Base-by-base conservation (phyloP, 2,113 vertebrate species). In the Piprites chloris region DNA sequence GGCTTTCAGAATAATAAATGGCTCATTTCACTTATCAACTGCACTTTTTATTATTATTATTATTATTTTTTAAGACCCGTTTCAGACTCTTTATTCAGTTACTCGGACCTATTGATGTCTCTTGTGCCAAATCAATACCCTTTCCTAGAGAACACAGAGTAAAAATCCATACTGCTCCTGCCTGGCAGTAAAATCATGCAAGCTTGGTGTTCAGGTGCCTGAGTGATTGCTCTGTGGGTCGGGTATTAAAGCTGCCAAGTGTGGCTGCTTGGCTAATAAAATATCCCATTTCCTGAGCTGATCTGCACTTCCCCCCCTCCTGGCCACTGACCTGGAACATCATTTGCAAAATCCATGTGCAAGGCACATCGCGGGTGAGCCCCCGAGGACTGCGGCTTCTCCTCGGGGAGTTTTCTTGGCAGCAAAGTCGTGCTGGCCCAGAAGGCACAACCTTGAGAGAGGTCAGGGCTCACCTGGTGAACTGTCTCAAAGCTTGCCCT, bases 61-160 rank as follows among this genome's bases (percentile, higher is more conserved):
- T 85, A 50, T 79, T 90, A 14, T 90, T 80, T 83, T 97, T 97
- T 93, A 95, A 97, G 91, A 52, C 88, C 50, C 67, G 75, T 61
- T 95, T 82, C 69, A 58, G 81, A 85, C 88, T 87, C 69, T 83
- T 91, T 90, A 95, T 96, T 94, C 95, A 87, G 89, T 95, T 94
- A 69, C 76, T 76, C 4, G 27, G 87, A 78, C 94, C 82, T 97
- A 92, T 96, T 79, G 91, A 94, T 78, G 92, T 76, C 86, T 92
- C 93, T 52, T 46, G 89, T 93, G 90, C 67, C 58, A 9, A 90
- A 96, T 97, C 95, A 93, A 97, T 97, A 87, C 19, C 5, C 90
- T 81, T 97, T 97, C 87, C 90, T 89, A 30, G 86, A 97, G 94
- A 96, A 95, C 94, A 95, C 2, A 35, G 92, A 95, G 77, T 49